These are phyloP conservation scores for Tetramorium bicarinatum DNA, from an alignment of 2,888 invertebrate species.

Conservation along the genomic window DNA sequence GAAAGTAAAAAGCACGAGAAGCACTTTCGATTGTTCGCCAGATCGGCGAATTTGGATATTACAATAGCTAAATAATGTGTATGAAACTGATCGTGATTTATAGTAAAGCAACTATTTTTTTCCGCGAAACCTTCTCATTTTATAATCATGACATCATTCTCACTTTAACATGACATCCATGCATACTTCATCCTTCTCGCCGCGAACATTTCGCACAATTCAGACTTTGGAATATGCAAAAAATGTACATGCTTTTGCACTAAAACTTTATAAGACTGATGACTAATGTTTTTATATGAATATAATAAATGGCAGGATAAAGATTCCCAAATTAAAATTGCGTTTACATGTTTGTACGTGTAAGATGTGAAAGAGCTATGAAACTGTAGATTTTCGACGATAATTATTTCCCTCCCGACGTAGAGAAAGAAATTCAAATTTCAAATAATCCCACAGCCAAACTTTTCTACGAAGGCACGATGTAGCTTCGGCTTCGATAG, in stretches of 20 bases:
- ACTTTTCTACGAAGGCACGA: constrained; percentile 33
- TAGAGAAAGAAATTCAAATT: constrained; percentile 15
- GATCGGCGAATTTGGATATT: constrained; percentile 36
- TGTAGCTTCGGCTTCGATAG: neutral
- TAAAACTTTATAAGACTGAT: constrained; percentile 72
- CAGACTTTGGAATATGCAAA: constrained; percentile 35
- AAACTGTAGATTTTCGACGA: constrained; percentile 38
- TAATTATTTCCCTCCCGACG: constrained; percentile 18
- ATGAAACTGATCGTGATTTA: constrained; percentile 40
- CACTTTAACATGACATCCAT: constrained; percentile 31
- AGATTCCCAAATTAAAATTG: constrained; percentile 42
- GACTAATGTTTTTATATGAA: constrained; percentile 68
- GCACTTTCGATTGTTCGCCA: constrained; percentile 36
- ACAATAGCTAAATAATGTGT: constrained; percentile 36
- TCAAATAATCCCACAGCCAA: constrained; percentile 31
- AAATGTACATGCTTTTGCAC: constrained; percentile 67
- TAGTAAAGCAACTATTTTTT: constrained; percentile 40
- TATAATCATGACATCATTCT: constrained; percentile 31
- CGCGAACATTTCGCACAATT: constrained; percentile 53
- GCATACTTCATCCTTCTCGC: constrained; percentile 33
- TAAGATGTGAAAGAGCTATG: constrained; percentile 46
- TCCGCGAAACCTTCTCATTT: constrained; percentile 51
- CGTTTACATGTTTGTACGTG: constrained; percentile 43
- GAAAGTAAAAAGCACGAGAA: constrained; percentile 33
- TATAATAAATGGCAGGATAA: constrained; percentile 46